Evolutionary conservation across 2,113 vertebrate species (phyloP).

Genomic region (Cricetomys ansorgei): DNA sequence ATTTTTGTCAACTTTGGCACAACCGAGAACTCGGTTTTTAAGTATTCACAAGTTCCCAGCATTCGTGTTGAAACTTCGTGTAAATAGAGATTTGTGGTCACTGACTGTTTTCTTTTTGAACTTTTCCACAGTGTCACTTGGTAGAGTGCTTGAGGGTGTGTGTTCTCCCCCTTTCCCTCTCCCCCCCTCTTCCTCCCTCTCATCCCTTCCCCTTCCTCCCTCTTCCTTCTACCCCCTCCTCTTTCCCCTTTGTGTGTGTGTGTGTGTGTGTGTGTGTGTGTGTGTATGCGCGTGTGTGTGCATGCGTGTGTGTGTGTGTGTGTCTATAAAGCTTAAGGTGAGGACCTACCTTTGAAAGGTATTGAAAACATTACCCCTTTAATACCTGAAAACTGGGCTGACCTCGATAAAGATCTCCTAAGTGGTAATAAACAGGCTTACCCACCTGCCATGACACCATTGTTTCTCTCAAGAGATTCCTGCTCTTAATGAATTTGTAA

Average conservation of each 20-base stretch:
- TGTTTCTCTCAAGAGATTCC: slow-evolving; percentile 23
- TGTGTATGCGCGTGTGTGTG: background rate
- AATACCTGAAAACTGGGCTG: background rate
- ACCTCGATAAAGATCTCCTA: slow-evolving; percentile 33
- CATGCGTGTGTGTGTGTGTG: background rate
- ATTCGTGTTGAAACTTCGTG: slow-evolving; percentile 56
- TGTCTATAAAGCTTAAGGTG: background rate
- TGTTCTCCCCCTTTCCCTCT: fast-evolving
- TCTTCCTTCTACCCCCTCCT: background rate
- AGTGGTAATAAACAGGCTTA: slow-evolving; percentile 45
- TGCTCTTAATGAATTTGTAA: slow-evolving; percentile 32
- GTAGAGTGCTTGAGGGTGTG: too few relatives aligned
- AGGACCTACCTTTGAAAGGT: slow-evolving; percentile 6
- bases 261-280: background rate
- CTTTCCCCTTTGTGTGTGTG: background rate
- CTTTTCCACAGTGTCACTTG: slow-evolving; percentile 38
- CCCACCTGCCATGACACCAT: background rate
- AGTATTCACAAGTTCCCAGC: slow-evolving; percentile 55
- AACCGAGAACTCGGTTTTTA: slow-evolving; percentile 51
- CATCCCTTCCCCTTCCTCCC: background rate
- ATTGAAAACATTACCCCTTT: slow-evolving; percentile 40
- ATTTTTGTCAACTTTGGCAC: slow-evolving; percentile 69
- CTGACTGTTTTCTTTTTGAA: slow-evolving; percentile 37
- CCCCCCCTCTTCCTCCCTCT: too few relatives aligned
- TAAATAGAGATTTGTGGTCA: slow-evolving; percentile 53